These are phyloP conservation scores for Chymomyza fuscimana DNA, from an alignment of 2,888 invertebrate genomes.

Conservation along the genomic window DNA sequence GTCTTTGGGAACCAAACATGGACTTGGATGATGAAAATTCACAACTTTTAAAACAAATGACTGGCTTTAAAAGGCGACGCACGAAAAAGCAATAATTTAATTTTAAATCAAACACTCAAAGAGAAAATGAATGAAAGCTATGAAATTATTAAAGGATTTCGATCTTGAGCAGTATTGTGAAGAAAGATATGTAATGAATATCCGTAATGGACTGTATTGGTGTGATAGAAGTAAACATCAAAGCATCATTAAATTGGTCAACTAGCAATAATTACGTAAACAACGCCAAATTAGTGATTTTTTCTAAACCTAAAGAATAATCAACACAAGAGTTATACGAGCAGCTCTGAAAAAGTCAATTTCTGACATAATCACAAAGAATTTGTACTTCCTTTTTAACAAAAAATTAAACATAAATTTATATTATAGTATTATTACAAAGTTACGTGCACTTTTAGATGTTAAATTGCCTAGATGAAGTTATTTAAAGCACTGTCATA, in stretches of 20 bases:
- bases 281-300: slow-evolving; percentile 69
- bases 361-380: slow-evolving; percentile 63
- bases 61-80: slow-evolving; percentile 82
- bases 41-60: slow-evolving; percentile 84
- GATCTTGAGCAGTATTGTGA: slow-evolving; percentile 34
- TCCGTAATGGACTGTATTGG: slow-evolving; percentile 55
- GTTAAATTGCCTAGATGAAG: slow-evolving; percentile 2
- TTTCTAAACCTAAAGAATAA: slow-evolving; percentile 44
- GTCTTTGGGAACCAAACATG: slow-evolving; percentile 84
- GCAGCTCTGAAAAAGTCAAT: slow-evolving; percentile 54
- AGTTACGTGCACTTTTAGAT: slow-evolving; percentile 51
- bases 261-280: slow-evolving; percentile 56
- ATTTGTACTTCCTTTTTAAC: slow-evolving; percentile 64
- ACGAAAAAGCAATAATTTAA: slow-evolving; percentile 71
- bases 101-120: slow-evolving; percentile 20
- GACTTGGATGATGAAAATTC: slow-evolving; percentile 86
- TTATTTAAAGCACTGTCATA: neutral
- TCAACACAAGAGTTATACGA: slow-evolving; percentile 16
- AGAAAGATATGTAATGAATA: slow-evolving; percentile 26
- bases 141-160: neutral
- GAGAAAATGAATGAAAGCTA: neutral
- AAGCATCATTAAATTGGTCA: slow-evolving; percentile 44
- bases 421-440: slow-evolving; percentile 31
- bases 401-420: slow-evolving; percentile 39
- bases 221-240: slow-evolving; percentile 57